Conservation (phyloP, 1,140 invertebrate genomes). For the Pseudomyrmex gracilis region DNA sequence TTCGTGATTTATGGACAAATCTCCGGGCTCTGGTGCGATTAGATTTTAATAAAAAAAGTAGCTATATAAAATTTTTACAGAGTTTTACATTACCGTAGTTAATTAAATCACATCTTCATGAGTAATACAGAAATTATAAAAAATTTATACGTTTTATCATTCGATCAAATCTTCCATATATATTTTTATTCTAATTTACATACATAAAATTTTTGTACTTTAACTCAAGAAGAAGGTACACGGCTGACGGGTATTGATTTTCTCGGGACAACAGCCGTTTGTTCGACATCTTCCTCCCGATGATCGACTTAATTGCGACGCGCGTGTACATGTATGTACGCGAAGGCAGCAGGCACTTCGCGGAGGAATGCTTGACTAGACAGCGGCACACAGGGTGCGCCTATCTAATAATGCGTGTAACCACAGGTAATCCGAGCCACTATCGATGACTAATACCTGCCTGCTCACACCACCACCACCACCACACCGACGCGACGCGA, state of each 20-base stretch:
- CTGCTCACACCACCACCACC: slow-evolving; percentile 6
- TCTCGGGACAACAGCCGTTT: background rate
- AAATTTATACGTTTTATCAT: too few relatives aligned
- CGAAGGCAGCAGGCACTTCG: slow-evolving; percentile 20
- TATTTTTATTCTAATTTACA: too few relatives aligned
- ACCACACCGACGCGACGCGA: slow-evolving; percentile 25
- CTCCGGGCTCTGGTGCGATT: too few relatives aligned
- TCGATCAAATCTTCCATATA: too few relatives aligned
- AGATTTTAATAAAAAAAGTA: too few relatives aligned
- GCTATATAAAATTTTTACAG: too few relatives aligned
- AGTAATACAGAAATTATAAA: too few relatives aligned
- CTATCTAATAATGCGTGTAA: slow-evolving; percentile 82
- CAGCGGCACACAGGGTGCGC: slow-evolving; percentile 16
- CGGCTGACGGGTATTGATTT: background rate
- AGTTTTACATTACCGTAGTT: too few relatives aligned
- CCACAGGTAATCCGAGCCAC: slow-evolving; percentile 81
- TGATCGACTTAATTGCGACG: slow-evolving; percentile 1
- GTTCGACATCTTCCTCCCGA: background rate
- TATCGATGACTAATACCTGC: slow-evolving; percentile 59
- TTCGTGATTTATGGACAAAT: too few relatives aligned
- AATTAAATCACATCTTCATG: too few relatives aligned
- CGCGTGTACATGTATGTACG: background rate
- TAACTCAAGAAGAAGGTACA: too few relatives aligned
- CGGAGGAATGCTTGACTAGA: slow-evolving; percentile 47
- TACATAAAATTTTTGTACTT: too few relatives aligned